Base-by-base conservation (phyloP, 1,140 invertebrate species). In the Dendroctonus ponderosae region DNA sequence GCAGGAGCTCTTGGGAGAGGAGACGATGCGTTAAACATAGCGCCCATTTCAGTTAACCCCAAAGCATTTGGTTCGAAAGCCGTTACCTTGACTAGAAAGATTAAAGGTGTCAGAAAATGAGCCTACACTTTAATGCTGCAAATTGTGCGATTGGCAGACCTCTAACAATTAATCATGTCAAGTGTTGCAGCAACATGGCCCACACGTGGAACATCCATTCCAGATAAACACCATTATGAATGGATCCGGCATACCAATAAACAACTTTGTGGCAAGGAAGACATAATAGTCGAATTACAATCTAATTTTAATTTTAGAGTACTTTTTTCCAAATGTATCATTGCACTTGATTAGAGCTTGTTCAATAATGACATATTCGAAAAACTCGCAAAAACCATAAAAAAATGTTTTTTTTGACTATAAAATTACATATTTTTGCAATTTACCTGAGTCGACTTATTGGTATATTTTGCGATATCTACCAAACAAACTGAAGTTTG, bases 81-180 rank as follows among this genome's bases (percentile, higher is more conserved):
- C 26, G 3, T 1, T 26, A 26, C 26, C 1, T 26, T 26, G 26
- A 26, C 26, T 26, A 3, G 26, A 26, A 26, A 26, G 26, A 26
- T 3, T 1, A 26, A 26, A 26, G 26, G 26, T 26, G 26, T 26
- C 26, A 26, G 26, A 26, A 26, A 26, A 26, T 26, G 3, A 26
- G 26, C 26, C 26, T 3, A 26, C 26, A 26, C 26, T 26, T 26
- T 26, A 26, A 26, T 26, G 1, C 26, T 26, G 26, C 26, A 26
- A 26, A 26, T 53, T 38, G 15, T 53, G 52, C 52, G 26, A 53
- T 6, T 53, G 52, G 52, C 52, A 53, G 52, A 6, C 15, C 5
- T 53, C 15, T 12, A 53, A 53, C 37, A 53, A 53, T 53, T 53
- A 53, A 53, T 53, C 52, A 53, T 6, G 15, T 53, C 52, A 38